Conservation (phyloP, 2,888 invertebrate species). For the Gortyna flavago region DNA sequence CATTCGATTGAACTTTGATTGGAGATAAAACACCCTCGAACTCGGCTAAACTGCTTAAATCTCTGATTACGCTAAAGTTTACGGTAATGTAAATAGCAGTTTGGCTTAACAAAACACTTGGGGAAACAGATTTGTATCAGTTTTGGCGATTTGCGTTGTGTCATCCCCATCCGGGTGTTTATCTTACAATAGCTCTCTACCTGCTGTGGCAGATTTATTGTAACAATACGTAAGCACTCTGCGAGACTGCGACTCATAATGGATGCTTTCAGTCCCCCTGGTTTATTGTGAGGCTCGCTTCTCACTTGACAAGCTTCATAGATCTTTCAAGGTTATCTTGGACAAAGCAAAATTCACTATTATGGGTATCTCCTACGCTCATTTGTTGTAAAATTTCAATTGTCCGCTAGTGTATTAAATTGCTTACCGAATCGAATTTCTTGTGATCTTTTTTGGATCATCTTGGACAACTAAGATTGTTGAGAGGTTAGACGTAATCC, state of each 20-base stretch:
- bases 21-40: constrained; percentile 48
- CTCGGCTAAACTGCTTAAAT: constrained; percentile 52
- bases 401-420: constrained; percentile 23
- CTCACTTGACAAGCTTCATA: constrained; percentile 55
- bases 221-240: constrained; percentile 71
- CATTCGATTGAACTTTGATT: constrained; percentile 53
- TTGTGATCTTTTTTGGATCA: constrained; percentile 1
- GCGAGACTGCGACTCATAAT: constrained; percentile 69
- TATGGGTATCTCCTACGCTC: constrained; percentile 16
- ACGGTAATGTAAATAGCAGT: constrained; percentile 71
- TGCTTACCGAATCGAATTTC: constrained; percentile 9
- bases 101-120: constrained; percentile 67
- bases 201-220: constrained; percentile 73
- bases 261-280: constrained; percentile 57
- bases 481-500: constrained; percentile 63
- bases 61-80: constrained; percentile 59
- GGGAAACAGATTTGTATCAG: constrained; percentile 71
- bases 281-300: constrained; percentile 55
- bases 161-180: constrained; percentile 70
- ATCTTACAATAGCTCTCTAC: constrained; percentile 77
- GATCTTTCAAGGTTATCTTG: constrained; percentile 56
- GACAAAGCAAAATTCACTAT: constrained; percentile 41
- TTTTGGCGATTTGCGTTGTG: constrained; percentile 73
- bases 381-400: constrained; percentile 38
- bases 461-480: constrained; percentile 19